Evolutionary conservation across 2,797 vertebrate genomes (phyloP).

Genomic region (Perodicticus potto): DNA sequence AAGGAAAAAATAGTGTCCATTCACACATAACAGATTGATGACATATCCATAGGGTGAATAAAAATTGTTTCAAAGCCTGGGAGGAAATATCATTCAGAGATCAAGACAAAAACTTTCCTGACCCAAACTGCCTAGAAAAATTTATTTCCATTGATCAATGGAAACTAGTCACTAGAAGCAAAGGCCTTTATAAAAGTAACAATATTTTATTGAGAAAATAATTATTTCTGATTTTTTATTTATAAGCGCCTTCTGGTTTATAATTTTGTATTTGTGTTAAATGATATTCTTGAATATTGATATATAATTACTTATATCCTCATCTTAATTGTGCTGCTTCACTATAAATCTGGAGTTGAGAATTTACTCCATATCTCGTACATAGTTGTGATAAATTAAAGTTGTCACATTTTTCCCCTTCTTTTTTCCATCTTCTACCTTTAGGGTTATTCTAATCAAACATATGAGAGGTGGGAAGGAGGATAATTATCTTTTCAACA

Average conservation of each 20-base stretch:
- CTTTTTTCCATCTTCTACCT: not conserved
- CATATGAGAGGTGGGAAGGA: not conserved
- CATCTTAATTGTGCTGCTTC: not conserved
- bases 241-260: not conserved
- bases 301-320: not conserved
- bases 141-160: slow-evolving; percentile 1
- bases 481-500: slow-evolving; percentile 1
- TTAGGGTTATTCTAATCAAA: not conserved
- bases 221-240: slow-evolving; percentile 17
- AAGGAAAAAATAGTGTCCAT: slow-evolving; percentile 74
- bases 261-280: not conserved
- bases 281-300: not conserved
- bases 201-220: slow-evolving; percentile 2
- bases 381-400: not conserved
- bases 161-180: slow-evolving; percentile 29
- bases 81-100: slow-evolving; percentile 73
- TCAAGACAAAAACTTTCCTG: slow-evolving; percentile 65
- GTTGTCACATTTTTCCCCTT: not conserved
- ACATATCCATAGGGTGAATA: slow-evolving; percentile 68
- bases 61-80: slow-evolving; percentile 57
- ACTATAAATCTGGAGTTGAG: not conserved
- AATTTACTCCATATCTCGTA: not conserved
- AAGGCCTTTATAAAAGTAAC: not conserved
- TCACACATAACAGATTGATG: slow-evolving; percentile 82
- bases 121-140: slow-evolving; percentile 46